A percentile compares a stretch with the other conserved stretches of the same genome.
phyloP scores from a whole-genome alignment of 2,113 vertebrate species.

The Sylvia atricapilla region DNA sequence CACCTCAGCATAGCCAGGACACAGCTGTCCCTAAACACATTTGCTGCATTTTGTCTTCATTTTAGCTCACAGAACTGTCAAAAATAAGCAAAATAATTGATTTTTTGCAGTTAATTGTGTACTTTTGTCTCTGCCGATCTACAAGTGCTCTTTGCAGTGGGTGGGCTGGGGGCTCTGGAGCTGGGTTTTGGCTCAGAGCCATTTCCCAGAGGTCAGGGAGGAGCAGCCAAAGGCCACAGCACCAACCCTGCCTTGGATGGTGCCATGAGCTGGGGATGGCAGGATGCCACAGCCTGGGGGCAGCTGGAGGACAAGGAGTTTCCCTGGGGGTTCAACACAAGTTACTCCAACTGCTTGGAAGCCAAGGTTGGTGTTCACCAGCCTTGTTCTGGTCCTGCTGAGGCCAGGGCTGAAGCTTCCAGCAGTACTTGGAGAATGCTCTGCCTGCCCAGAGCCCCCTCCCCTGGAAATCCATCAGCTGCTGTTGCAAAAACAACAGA shows the following conservation, averaged over 20 bases:
- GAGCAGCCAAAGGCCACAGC: not conserved
- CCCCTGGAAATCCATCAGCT: not conserved
- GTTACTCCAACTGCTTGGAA: fast-evolving
- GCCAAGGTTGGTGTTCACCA: not conserved
- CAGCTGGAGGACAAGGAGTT: not conserved
- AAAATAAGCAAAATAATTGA: not conserved
- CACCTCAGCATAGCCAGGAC: fast-evolving
- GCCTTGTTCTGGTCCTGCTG: fast-evolving
- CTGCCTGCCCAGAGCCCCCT: not conserved
- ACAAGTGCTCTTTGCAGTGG: not conserved
- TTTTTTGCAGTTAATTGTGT: not conserved
- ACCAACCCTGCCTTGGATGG: fast-evolving
- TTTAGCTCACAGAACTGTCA: not conserved
- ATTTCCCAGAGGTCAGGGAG: not conserved
- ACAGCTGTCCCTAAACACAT: not conserved
- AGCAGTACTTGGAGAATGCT: not conserved
- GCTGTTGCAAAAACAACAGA: not conserved
- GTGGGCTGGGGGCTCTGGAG: not conserved
- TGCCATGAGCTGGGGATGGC: not conserved
- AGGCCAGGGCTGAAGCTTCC: not conserved
- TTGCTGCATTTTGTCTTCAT: not conserved
- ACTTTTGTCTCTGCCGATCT: fast-evolving
- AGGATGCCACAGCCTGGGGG: not conserved
- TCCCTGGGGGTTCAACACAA: not conserved
- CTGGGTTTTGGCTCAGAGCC: not conserved